Percentiles rank a stretch among this genome's conserved stretches.
Evolutionary conservation across 2,888 invertebrate genomes (phyloP).

Genomic region (Tiphia femorata): DNA sequence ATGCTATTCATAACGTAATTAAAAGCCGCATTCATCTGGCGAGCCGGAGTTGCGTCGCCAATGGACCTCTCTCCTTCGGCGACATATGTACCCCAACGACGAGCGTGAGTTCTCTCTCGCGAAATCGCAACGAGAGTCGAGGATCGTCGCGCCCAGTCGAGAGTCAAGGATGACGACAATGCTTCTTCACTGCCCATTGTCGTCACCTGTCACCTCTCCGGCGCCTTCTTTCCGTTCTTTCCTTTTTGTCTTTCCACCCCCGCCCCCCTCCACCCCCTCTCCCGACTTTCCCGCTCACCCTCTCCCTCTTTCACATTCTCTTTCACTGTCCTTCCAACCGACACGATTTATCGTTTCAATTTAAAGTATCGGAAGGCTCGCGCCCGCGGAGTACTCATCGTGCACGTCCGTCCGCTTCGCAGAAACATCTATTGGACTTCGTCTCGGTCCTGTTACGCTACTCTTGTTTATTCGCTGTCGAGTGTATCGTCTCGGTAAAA

Average conservation of each 20-base stretch:
- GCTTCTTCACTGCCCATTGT: conserved; percentile 41
- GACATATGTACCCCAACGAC: conserved; percentile 23
- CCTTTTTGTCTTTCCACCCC: no score
- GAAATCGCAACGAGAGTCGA: conserved; percentile 1
- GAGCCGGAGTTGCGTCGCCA: not conserved
- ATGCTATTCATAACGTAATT: conserved; percentile 48
- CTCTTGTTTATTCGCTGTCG: not conserved
- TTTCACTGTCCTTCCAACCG: conserved; percentile 26
- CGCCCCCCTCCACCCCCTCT: not conserved
- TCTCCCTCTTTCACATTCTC: not conserved
- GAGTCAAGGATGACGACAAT: conserved; percentile 46
- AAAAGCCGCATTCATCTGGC: conserved; percentile 43
- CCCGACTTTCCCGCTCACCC: not conserved
- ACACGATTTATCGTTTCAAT: conserved; percentile 23
- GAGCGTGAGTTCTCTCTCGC: conserved; percentile 14
- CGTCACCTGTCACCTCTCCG: conserved; percentile 32
- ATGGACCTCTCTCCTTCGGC: conserved; percentile 37
- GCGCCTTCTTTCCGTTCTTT: conserved; percentile 40
- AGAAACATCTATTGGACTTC: no score
- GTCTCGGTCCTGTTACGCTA: not conserved
- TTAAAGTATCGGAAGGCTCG: conserved; percentile 7
- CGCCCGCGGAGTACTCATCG: not conserved
- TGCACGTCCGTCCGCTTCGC: no score
- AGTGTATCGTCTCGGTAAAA: not conserved
- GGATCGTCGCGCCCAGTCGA: conserved; percentile 23